These are phyloP conservation scores for Dermolepida albohirtum DNA, from an alignment of 2,888 invertebrate species.

Conservation along the genomic window DNA sequence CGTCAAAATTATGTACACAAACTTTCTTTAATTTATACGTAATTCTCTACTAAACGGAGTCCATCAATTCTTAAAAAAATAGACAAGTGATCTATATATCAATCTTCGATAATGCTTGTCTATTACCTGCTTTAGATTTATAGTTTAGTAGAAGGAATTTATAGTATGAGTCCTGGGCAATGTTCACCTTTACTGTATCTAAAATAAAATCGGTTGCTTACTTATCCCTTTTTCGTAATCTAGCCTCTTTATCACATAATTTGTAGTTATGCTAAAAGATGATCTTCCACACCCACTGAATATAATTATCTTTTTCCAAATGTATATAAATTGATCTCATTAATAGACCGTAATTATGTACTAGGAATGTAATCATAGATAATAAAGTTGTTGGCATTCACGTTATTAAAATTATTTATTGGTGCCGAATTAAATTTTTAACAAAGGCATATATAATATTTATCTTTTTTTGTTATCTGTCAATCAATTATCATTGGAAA, in stretches of 20 bases:
- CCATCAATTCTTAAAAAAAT: conserved; percentile 40
- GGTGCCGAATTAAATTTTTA: not conserved
- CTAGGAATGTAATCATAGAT: not conserved
- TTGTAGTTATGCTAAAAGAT: conserved; percentile 21
- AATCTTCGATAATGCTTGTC: conserved; percentile 27
- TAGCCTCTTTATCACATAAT: conserved; percentile 33
- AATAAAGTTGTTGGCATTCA: not conserved
- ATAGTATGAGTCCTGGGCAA: conserved; percentile 6
- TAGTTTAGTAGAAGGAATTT: conserved; percentile 34
- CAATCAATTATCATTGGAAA: no score
- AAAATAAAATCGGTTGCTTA: conserved; percentile 23
- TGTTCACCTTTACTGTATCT: conserved; percentile 28
- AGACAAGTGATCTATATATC: conserved; percentile 45
- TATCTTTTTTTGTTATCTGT: no score
- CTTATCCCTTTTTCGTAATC: conserved; percentile 17
- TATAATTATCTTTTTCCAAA: no score
- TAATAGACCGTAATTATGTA: no score
- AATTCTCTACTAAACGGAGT: conserved; percentile 15
- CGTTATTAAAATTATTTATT: no score
- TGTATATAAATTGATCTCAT: no score
- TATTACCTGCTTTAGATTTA: conserved; percentile 34
- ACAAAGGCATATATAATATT: no score
- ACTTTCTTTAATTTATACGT: conserved; percentile 25
- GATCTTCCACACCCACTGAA: no score
- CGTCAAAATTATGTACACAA: conserved; percentile 8